phyloP scores from a whole-genome alignment of 2,113 vertebrate species.

The Lates calcarifer region DNA sequence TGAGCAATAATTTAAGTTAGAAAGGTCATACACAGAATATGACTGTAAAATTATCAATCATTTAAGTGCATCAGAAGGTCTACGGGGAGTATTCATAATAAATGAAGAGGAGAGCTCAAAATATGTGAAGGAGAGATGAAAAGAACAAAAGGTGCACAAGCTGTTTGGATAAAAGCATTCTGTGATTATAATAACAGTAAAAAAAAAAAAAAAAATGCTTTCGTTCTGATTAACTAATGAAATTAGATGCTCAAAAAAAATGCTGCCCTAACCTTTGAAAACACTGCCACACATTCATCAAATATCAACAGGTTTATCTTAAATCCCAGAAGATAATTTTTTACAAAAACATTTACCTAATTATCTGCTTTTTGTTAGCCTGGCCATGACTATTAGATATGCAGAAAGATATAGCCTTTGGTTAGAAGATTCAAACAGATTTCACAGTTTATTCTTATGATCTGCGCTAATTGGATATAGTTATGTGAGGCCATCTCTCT shows the following conservation, averaged over 20 bases:
- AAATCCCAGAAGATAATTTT: neutral
- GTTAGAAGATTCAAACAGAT: slow-evolving; percentile 34
- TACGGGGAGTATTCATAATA: slow-evolving; percentile 27
- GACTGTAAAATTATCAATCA: slow-evolving; percentile 52
- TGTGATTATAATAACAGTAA: neutral
- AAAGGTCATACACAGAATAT: slow-evolving; percentile 51
- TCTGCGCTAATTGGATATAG: slow-evolving; percentile 44
- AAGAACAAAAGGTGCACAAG: slow-evolving; percentile 11
- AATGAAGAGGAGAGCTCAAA: slow-evolving; percentile 29
- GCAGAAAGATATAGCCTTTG: slow-evolving; percentile 18
- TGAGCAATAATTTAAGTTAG: slow-evolving; percentile 28
- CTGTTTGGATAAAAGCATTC: slow-evolving; percentile 16
- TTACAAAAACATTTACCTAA: neutral
- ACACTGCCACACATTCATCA: slow-evolving; percentile 7
- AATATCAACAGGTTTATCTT: slow-evolving; percentile 11
- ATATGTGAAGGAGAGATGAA: slow-evolving; percentile 5
- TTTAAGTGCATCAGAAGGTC: slow-evolving; percentile 18
- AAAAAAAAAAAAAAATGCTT: neutral
- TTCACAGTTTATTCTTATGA: slow-evolving; percentile 46
- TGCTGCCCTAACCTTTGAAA: neutral
- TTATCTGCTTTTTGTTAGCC: neutral
- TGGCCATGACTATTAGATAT: slow-evolving; percentile 6
- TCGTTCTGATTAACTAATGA: slow-evolving; percentile 8
- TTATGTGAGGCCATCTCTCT: slow-evolving; percentile 19
- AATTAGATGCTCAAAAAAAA: neutral